A percentile compares a stretch with the other conserved stretches of the same genome.
These are phyloP conservation scores for Archips xylosteana DNA, from an alignment of 2,888 invertebrate genomes.

Conservation along the genomic window DNA sequence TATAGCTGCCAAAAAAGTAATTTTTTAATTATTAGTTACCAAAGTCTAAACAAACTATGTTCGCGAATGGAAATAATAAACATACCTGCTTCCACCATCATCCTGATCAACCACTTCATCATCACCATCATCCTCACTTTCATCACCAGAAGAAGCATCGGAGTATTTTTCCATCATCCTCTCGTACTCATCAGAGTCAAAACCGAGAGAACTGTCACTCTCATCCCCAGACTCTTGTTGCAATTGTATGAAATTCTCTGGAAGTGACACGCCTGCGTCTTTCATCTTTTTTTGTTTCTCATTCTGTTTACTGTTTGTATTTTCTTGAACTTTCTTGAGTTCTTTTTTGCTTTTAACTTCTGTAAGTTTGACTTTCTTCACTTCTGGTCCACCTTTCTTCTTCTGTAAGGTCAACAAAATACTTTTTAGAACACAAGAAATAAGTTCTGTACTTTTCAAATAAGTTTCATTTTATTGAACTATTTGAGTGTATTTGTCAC, in stretches of 20 bases:
- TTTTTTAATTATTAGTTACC: too few species aligned
- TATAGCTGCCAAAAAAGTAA: too few species aligned
- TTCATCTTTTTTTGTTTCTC: slow-evolving; percentile 61
- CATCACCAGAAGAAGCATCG: slow-evolving; percentile 49
- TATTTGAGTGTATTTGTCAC: too few species aligned
- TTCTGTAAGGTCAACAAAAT: slow-evolving; percentile 3
- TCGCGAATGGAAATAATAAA: slow-evolving; percentile 6
- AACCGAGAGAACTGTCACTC: slow-evolving; percentile 65
- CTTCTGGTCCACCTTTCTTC: neutral
- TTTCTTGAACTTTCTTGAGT: slow-evolving; percentile 50
- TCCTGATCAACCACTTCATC: slow-evolving; percentile 48
- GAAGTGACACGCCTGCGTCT: slow-evolving; percentile 60
- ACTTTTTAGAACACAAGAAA: neutral
- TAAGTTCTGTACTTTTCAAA: neutral
- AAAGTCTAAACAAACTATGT: neutral
- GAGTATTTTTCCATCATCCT: slow-evolving; percentile 63
- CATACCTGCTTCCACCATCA: slow-evolving; percentile 45
- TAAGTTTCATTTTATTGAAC: neutral
- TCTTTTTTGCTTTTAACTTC: slow-evolving; percentile 40
- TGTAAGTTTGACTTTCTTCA: neutral
- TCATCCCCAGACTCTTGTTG: slow-evolving; percentile 56
- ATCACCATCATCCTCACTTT: slow-evolving; percentile 43
- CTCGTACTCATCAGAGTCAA: slow-evolving; percentile 77
- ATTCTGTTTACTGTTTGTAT: slow-evolving; percentile 49
- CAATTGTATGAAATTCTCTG: slow-evolving; percentile 65